Conservation (phyloP, 2,797 vertebrate species). For the Squalus acanthias region DNA sequence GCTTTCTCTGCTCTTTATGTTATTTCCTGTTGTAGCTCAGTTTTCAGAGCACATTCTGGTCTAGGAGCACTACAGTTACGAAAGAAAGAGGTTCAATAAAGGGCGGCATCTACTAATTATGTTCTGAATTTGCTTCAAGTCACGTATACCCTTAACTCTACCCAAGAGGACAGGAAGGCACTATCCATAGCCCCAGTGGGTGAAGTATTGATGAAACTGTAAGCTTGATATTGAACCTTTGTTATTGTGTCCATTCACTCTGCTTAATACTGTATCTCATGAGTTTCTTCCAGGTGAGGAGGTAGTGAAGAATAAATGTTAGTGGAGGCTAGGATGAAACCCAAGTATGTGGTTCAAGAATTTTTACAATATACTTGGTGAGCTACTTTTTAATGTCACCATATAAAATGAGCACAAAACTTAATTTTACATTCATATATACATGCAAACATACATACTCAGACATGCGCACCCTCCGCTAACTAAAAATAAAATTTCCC, state of each 20-base stretch:
- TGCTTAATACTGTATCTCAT: background rate
- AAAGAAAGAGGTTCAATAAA: too few species aligned
- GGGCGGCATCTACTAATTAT: too few species aligned
- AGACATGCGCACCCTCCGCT: background rate
- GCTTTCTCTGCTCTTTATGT: too few species aligned
- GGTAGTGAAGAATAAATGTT: background rate
- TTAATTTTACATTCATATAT: background rate
- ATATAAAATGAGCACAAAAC: background rate
- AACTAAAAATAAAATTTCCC: background rate
- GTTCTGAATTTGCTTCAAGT: too few species aligned
- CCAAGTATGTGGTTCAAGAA: background rate
- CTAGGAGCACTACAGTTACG: too few species aligned
- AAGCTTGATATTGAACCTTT: background rate
- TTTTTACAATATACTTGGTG: background rate
- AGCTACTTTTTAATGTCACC: background rate
- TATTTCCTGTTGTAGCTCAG: too few species aligned
- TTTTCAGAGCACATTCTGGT: too few species aligned
- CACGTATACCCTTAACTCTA: background rate
- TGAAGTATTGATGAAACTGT: background rate
- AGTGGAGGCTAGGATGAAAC: background rate
- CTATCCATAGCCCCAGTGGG: background rate
- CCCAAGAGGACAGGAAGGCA: background rate
- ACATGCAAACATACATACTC: background rate
- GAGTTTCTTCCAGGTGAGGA: background rate
- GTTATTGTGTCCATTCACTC: background rate